phyloP scores from a whole-genome alignment of 2,888 invertebrate species.

The Subacronicta megacephala region DNA sequence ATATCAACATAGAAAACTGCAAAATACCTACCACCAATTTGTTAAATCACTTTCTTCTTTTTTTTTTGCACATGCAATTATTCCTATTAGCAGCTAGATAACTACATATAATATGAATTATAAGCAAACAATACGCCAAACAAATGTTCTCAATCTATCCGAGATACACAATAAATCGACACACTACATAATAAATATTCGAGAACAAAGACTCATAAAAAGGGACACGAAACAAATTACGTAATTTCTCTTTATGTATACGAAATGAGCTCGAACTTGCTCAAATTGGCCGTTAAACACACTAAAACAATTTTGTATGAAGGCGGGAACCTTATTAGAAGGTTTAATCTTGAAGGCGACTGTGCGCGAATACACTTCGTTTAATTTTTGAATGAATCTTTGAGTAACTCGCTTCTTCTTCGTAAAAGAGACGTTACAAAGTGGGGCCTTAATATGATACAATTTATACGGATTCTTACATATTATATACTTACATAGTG shows the following conservation, averaged over 20 bases:
- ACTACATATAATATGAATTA: constrained; percentile 34
- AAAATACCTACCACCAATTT: too few relatives aligned
- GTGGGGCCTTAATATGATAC: constrained; percentile 13
- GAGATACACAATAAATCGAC: constrained; percentile 65
- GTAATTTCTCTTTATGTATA: constrained; percentile 82
- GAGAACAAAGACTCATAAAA: constrained; percentile 70
- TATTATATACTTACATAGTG: too few relatives aligned
- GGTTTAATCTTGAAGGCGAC: constrained; percentile 74
- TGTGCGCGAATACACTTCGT: constrained; percentile 69
- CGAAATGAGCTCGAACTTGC: constrained; percentile 79
- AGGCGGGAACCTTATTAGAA: constrained; percentile 77
- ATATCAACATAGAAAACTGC: too few relatives aligned
- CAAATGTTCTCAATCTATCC: constrained; percentile 60
- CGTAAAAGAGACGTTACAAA: constrained; percentile 25
- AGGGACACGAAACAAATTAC: constrained; percentile 80
- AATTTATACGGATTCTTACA: constrained; percentile 8
- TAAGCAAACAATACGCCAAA: constrained; percentile 36
- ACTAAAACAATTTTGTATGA: constrained; percentile 80
- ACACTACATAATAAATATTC: constrained; percentile 64
- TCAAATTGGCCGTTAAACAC: constrained; percentile 79
- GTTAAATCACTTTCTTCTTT: too few relatives aligned
- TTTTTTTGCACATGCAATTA: constrained; percentile 25
- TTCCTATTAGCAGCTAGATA: constrained; percentile 37
- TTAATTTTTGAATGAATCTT: constrained; percentile 77
- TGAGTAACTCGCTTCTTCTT: constrained; percentile 53